Percentiles rank a stretch among this genome's conserved stretches.
Conservation (phyloP, 2,888 invertebrate species). For the Drosophila austrosaltans region DNA sequence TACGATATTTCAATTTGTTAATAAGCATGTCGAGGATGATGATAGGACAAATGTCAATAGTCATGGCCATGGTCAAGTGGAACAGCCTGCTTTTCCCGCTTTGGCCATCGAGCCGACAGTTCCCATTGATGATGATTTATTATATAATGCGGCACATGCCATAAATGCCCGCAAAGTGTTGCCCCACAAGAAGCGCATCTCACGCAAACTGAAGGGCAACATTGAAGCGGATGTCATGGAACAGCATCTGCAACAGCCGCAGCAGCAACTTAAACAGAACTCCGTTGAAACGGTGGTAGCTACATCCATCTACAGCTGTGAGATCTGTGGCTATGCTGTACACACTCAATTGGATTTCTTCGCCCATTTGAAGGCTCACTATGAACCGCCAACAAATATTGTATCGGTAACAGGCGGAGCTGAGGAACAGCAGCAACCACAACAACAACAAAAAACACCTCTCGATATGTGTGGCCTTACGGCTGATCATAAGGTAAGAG, state of each 20-base stretch:
- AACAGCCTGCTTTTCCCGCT: conserved; percentile 56
- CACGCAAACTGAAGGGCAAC: conserved; percentile 87
- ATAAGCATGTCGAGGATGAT: conserved; percentile 58
- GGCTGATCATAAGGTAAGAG: conserved; percentile 56
- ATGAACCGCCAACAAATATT: conserved; percentile 87
- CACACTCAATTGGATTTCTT: conserved; percentile 92
- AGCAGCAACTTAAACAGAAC: conserved; percentile 40
- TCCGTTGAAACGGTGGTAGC: conserved; percentile 17
- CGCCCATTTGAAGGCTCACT: conserved; percentile 92
- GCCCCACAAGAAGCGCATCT: conserved; percentile 94
- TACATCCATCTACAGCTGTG: conserved; percentile 85
- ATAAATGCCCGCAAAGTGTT: conserved; percentile 86
- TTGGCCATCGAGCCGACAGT: conserved; percentile 71
- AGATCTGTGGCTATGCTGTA: conserved; percentile 90
- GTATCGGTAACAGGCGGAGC: conserved; percentile 17
- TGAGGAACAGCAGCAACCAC: conserved; percentile 40
- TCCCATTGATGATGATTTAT: conserved; percentile 67
- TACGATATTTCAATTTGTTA: conserved; percentile 77
- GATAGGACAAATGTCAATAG: conserved; percentile 32
- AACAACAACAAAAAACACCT: conserved; percentile 60
- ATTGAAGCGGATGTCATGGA: conserved; percentile 60
- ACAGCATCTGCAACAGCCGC: conserved; percentile 18
- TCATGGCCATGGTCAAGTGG: conserved; percentile 37
- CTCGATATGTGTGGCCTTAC: conserved; percentile 66
- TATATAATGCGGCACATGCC: conserved; percentile 55